Conservation (phyloP, 2,797 vertebrate species). For the Sebastes goodei region DNA sequence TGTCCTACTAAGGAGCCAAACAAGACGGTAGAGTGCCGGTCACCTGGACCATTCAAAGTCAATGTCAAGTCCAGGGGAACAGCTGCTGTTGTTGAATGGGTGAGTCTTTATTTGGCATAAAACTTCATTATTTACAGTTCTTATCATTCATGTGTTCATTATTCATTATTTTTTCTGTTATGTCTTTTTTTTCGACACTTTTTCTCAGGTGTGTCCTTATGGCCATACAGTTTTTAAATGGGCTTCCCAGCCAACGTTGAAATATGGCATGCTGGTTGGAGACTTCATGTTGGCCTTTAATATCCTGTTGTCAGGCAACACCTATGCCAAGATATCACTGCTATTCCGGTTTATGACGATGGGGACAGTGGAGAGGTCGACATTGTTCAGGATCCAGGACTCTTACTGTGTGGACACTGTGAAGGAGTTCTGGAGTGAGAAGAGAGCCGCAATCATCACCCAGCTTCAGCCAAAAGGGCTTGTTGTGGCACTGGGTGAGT, state of each 20-base stretch:
- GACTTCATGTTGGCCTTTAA: background rate
- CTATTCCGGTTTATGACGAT: background rate
- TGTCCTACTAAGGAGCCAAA: background rate
- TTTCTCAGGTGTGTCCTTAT: background rate
- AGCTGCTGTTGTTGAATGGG: background rate
- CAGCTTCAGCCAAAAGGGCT: background rate
- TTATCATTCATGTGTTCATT: background rate
- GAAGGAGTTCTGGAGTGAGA: background rate
- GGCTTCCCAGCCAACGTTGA: background rate
- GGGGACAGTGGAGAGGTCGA: background rate
- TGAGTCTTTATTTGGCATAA: background rate
- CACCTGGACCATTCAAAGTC: background rate
- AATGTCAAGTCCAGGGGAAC: background rate
- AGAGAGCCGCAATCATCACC: background rate
- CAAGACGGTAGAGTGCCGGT: background rate
- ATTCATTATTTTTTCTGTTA: background rate
- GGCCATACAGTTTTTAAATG: background rate
- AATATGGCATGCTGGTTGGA: background rate
- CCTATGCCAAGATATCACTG: background rate
- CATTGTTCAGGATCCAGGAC: background rate
- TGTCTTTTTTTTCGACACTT: background rate
- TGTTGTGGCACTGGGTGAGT: background rate
- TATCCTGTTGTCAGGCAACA: background rate
- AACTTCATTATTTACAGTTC: background rate
- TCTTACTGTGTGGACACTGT: background rate